phyloP scores from a whole-genome alignment of 2,888 invertebrate genomes.

The Alcis repandata region DNA sequence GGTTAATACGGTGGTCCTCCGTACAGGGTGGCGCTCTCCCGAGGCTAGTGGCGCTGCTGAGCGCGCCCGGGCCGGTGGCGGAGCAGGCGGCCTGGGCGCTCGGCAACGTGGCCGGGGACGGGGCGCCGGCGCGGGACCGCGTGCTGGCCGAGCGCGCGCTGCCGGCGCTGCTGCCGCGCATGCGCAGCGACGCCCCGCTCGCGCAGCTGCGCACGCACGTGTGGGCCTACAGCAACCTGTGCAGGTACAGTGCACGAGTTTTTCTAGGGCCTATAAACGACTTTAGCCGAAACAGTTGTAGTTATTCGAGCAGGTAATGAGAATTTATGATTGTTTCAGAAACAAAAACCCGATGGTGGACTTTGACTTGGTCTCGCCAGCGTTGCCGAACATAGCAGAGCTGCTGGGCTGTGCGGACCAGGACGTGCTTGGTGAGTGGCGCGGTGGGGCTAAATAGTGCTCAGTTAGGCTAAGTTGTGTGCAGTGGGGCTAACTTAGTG shows the following conservation, averaged over 20 bases:
- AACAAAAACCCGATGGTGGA: slow-evolving; percentile 97
- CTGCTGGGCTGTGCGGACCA: slow-evolving; percentile 90
- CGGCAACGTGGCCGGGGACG: slow-evolving; percentile 98
- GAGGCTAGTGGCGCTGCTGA: slow-evolving; percentile 91
- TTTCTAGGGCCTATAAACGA: too few relatives aligned
- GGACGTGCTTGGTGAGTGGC: slow-evolving; percentile 89
- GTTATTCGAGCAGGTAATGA: too few relatives aligned
- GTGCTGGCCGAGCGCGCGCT: slow-evolving; percentile 92
- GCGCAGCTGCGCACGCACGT: slow-evolving; percentile 93
- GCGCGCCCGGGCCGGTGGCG: slow-evolving; percentile 92
- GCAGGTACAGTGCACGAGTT: slow-evolving; percentile 80
- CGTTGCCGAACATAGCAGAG: slow-evolving; percentile 92
- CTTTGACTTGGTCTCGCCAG: slow-evolving; percentile 90
- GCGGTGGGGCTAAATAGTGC: too few relatives aligned
- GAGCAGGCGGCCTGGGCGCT: slow-evolving; percentile 99
- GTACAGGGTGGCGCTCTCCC: slow-evolving; percentile 93
- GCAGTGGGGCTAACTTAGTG: too few relatives aligned
- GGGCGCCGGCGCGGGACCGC: slow-evolving; percentile 92
- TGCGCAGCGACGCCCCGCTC: slow-evolving; percentile 88
- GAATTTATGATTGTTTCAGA: slow-evolving; percentile 68
- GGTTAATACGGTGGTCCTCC: too few relatives aligned
- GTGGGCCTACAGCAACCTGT: slow-evolving; percentile 97
- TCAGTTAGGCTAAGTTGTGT: too few relatives aligned
- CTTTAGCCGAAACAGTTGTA: too few relatives aligned
- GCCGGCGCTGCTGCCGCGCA: slow-evolving; percentile 75